These are phyloP conservation scores for Bembecia ichneumoniformis DNA, from an alignment of 2,888 invertebrate species.

Conservation along the genomic window DNA sequence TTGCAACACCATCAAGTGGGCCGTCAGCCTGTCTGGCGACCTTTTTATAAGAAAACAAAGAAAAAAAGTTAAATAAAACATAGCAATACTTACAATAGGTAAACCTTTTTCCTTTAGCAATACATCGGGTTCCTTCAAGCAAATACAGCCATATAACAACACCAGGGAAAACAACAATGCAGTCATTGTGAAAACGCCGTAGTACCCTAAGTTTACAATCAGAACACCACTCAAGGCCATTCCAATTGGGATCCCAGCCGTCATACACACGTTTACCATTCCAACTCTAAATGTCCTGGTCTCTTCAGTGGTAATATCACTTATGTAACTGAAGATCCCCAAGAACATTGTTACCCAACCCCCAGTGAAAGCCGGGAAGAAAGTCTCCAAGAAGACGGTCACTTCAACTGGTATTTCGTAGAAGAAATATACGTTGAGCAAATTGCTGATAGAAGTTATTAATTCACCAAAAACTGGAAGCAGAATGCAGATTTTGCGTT, in stretches of 20 bases:
- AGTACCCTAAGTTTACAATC: slow-evolving; percentile 52
- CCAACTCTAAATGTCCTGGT: slow-evolving; percentile 75
- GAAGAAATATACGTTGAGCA: slow-evolving; percentile 71
- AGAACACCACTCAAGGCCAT: slow-evolving; percentile 68
- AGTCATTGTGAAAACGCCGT: slow-evolving; percentile 56
- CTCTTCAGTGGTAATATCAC: slow-evolving; percentile 72
- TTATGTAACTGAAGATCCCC: slow-evolving; percentile 75
- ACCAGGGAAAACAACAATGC: slow-evolving; percentile 67
- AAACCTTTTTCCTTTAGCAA: slow-evolving; percentile 42
- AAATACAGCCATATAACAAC: slow-evolving; percentile 78
- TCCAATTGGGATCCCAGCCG: slow-evolving; percentile 71
- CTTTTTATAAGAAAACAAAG: background rate
- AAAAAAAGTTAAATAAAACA: background rate
- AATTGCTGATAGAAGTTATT: slow-evolving; percentile 57
- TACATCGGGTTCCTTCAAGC: slow-evolving; percentile 76
- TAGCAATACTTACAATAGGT: slow-evolving; percentile 42
- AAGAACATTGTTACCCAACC: slow-evolving; percentile 73
- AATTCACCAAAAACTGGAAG: slow-evolving; percentile 71
- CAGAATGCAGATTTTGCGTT: slow-evolving; percentile 70
- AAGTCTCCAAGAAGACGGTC: slow-evolving; percentile 65
- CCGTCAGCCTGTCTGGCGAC: too few relatives aligned
- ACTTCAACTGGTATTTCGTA: slow-evolving; percentile 70
- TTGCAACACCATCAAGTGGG: too few relatives aligned
- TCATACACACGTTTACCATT: slow-evolving; percentile 74
- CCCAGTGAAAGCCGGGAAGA: slow-evolving; percentile 67